A percentile compares a stretch with the other conserved stretches of the same genome.
Evolutionary conservation across 1,140 invertebrate genomes (phyloP).

Genomic region (Diabrotica virgifera): DNA sequence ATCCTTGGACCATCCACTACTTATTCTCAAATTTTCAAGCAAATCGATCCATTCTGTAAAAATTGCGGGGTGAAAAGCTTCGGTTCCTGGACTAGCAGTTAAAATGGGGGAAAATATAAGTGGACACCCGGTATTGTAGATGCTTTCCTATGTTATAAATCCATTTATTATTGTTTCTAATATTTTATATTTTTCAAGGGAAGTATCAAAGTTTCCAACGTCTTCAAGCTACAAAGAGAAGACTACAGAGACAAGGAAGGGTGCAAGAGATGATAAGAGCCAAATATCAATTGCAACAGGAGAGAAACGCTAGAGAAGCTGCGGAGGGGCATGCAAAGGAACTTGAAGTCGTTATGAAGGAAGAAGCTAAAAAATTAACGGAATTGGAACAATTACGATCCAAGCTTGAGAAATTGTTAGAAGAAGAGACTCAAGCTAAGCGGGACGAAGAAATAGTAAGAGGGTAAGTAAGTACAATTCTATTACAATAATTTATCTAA

Average conservation of each 20-base stretch:
- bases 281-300: slow-evolving; percentile 58
- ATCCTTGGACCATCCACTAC: no score
- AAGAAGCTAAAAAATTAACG: slow-evolving; percentile 67
- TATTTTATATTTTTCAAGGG: slow-evolving; percentile 17
- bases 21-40: no score
- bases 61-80: no score
- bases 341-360: slow-evolving; percentile 64
- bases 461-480: slow-evolving; percentile 45
- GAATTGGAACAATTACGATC: slow-evolving; percentile 67
- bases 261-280: slow-evolving; percentile 56
- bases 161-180: background rate
- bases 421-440: slow-evolving; percentile 79
- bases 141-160: no score
- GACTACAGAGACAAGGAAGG: slow-evolving; percentile 58
- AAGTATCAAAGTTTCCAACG: slow-evolving; percentile 66
- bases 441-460: slow-evolving; percentile 80
- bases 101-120: no score
- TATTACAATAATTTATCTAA: no score
- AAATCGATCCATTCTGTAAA: no score
- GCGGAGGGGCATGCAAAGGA: slow-evolving; percentile 63
- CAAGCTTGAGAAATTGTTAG: slow-evolving; percentile 65
- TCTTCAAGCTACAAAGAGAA: slow-evolving; percentile 57
- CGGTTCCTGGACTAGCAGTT: no score
- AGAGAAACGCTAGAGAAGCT: slow-evolving; percentile 63
- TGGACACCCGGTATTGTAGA: no score